Base-by-base conservation (phyloP, 2,888 invertebrate species). In the Tinea pellionella region DNA sequence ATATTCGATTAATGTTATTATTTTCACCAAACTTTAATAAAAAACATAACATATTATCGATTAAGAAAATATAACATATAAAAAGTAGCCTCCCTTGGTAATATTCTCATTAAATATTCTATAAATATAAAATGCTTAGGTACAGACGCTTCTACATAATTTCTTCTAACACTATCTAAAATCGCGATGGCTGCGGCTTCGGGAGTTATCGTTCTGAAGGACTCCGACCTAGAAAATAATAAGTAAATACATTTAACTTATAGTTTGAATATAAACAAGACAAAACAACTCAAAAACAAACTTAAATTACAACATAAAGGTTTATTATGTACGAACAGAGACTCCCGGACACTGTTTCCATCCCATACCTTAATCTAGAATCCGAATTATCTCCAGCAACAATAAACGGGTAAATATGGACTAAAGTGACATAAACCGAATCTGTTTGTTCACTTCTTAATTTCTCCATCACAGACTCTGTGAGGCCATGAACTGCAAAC, bases 401-500 rank as follows among this genome's bases (percentile, higher is more conserved):
- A 63, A 91, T 89, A 63, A 91, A 90, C 0, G 92, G 92, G 68
- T 91, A 92, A 55, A 91, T 81, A 64, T 91, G 91, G 18, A 86
- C 86, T 2, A 92, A 75, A 0, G 91, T 90, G 12, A 91, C 87
- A 67, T 89, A 80, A 0, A 92, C 89, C 61, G 89, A 88, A 65
- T 88, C 78, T 59, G 80, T 78, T 64, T 89, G 89, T 30, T 87
- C 84, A 43, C 89, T 83, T 42, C 90, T 82, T 0, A 92, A 73
- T 65, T 92, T 90, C 65, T 90, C 90, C 68, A 89, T 88, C 3
- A 92, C 72, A 0, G 91, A 89, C 67, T 91, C 91, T 0, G 90
- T 90, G 37, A 92, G 75, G 2, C 92, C 92, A 68, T 90, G 89
- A 0, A 91, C 89, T 13, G 91, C 92, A 72, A 91, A 91, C 73